Base-by-base conservation (phyloP, 2,888 invertebrate genomes). In the Plagodis pulveraria region DNA sequence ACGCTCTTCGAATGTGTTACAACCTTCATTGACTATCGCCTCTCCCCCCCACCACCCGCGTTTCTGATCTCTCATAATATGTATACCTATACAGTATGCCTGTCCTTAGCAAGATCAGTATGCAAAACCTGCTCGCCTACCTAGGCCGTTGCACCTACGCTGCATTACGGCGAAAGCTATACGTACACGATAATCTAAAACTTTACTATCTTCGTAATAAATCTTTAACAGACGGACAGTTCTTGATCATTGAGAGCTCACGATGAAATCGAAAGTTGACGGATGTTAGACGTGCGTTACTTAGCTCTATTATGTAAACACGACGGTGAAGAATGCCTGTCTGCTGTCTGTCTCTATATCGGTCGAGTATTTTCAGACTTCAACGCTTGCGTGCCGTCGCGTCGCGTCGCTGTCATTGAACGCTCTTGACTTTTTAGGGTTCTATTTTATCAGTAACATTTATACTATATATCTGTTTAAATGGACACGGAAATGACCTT, bases 81-180 rank as follows among this genome's bases (percentile, higher is more conserved):
- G 55, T 50, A 52, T 43, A 55, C 36, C 7, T 10, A 32, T 46
- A 43, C 54, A 65, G 57, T 55, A 59, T 52, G 58, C 48, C 51
- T 53, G 47, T 62, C 67, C 65, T 69, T 67, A 63, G 52, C 56
- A 54, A 56, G 56, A 59, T 62, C 45, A 60, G 65, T 67, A 62
- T 66, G 67, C 69, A 70, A 49, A 70, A 73, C 77, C 73, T 60
- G 78, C 71, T 79, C 85, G 80, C 86, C 86, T 76, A 83, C 85
- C 60, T 62, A 69, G 85, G 79, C 70, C 81, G 67, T 84, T 83
- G 80, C 77, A 74, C 80, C 69, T 71, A 66, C 54, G 46, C 50
- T 42, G 50, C 54, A 42, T 35, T 44, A 55, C 38, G 9, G 54
- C 55, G 55, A 59, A 59, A 59, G 54, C 47, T 47, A 51, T 55